Conservation (phyloP, 1,140 invertebrate species). For the Pogonomyrmex barbatus region DNA sequence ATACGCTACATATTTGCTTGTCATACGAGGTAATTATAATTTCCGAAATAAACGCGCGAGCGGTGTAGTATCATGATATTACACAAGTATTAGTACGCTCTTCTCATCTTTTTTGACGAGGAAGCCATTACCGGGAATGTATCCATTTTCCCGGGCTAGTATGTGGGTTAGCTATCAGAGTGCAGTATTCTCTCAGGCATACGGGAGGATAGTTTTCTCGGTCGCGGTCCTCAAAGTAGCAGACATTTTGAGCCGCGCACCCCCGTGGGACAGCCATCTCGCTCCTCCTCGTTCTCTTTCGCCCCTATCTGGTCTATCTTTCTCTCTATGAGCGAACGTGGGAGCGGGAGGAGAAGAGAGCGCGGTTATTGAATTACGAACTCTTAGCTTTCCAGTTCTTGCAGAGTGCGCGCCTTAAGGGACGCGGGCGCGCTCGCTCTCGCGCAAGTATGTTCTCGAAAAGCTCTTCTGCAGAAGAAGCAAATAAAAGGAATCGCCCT, state of each 20-base stretch:
- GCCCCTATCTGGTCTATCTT: slow-evolving; percentile 59
- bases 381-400: slow-evolving; percentile 86
- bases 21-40: not conserved
- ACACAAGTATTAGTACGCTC: slow-evolving; percentile 24
- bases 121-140: slow-evolving; percentile 62
- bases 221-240: slow-evolving; percentile 76
- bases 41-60: slow-evolving; percentile 29
- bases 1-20: not conserved
- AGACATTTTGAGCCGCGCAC: slow-evolving; percentile 80
- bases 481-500: slow-evolving; percentile 79
- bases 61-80: slow-evolving; percentile 15
- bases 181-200: slow-evolving; percentile 71
- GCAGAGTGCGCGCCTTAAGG: slow-evolving; percentile 82
- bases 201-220: slow-evolving; percentile 70
- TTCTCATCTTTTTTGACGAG: slow-evolving; percentile 33
- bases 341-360: slow-evolving; percentile 74
- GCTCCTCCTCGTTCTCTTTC: slow-evolving; percentile 61
- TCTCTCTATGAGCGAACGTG: slow-evolving; percentile 72
- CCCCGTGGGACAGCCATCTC: slow-evolving; percentile 72
- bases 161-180: slow-evolving; percentile 70
- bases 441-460: slow-evolving; percentile 82
- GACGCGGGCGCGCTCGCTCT: slow-evolving; percentile 72
- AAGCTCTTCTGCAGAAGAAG: slow-evolving; percentile 78
- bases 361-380: slow-evolving; percentile 85
- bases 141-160: slow-evolving; percentile 67